Base-by-base conservation (phyloP, 2,888 invertebrate genomes). In the Autographa gamma region DNA sequence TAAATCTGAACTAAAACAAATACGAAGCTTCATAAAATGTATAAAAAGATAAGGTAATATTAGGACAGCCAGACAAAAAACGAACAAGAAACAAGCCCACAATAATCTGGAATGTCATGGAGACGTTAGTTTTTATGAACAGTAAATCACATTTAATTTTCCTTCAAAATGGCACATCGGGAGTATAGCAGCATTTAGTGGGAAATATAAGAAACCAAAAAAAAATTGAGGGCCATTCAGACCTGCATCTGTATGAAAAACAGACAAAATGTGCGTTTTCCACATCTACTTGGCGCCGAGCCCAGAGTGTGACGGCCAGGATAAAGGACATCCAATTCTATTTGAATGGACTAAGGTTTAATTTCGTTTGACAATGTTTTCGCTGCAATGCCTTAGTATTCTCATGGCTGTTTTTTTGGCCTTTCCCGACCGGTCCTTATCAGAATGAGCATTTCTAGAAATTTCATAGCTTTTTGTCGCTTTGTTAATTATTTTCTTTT, bases 201-300 rank as follows among this genome's bases (percentile, higher is more conserved):
- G 48, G 71, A 74, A 73, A 74, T 61, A 75, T 34, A 74, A 80
- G 25, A 70, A 79, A 64, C 14, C 18, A 65, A 79, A 60, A 75
- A 80, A 74, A 80, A 84, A 80, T 75, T 78, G 71, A 83, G 76
- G 76, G 74, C 88, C 86, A 89, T 91, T 89, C 86, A 88, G 86
- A 87, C 85, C 82, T 87, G 88, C 87, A 86, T 86, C 80, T 81
- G 81, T 84, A 84, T 85, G 88, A 90, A 92, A 91, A 91, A 88
- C 86, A 86, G 85, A 89, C 87, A 90, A 92, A 93, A 91, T 87
- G 88, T 87, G 88, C 90, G 85, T 89, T 86, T 84, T 85, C 88
- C 86, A 87, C 88, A 86, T 88, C 85, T 83, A 83, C 83, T 92
- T 93, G 93, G 93, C 91, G 84, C 78, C 41, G 71, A 79, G 89